These are phyloP conservation scores for Sitophilus oryzae DNA, from an alignment of 1,140 invertebrate species.

Conservation along the genomic window DNA sequence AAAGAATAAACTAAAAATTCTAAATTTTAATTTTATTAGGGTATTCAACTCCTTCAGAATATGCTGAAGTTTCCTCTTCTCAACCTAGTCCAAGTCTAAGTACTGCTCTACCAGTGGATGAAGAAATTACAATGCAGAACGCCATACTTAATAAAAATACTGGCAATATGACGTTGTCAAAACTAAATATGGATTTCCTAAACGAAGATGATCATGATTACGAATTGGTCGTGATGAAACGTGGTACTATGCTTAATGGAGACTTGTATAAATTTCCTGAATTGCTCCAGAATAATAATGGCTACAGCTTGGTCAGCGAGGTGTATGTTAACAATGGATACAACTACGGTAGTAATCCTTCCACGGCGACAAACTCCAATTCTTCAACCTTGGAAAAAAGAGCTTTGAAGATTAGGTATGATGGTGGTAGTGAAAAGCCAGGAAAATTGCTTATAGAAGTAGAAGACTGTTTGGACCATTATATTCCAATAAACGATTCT, in stretches of 20 bases:
- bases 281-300: slow-evolving; percentile 46
- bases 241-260: slow-evolving; percentile 45
- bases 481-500: slow-evolving; percentile 61
- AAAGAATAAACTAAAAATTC: too few relatives aligned
- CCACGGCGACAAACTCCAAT: slow-evolving; percentile 56
- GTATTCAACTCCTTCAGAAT: slow-evolving; percentile 58
- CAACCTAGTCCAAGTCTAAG: slow-evolving; percentile 64
- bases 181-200: slow-evolving; percentile 43
- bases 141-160: slow-evolving; percentile 57
- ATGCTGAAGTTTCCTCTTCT: slow-evolving; percentile 55
- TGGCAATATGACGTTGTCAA: slow-evolving; percentile 54
- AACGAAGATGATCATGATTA: slow-evolving; percentile 44
- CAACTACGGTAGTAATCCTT: slow-evolving; percentile 55
- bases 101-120: slow-evolving; percentile 64
- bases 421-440: slow-evolving; percentile 54
- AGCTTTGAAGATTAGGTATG: slow-evolving; percentile 50
- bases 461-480: slow-evolving; percentile 64
- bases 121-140: slow-evolving; percentile 71
- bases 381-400: slow-evolving; percentile 53
- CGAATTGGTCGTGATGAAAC: slow-evolving; percentile 48
- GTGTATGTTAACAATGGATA: slow-evolving; percentile 75
- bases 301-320: slow-evolving; percentile 67
- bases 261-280: slow-evolving; percentile 47
- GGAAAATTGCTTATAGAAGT: slow-evolving; percentile 74
- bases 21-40: slow-evolving; percentile 35